These are phyloP conservation scores for Gavia stellata DNA, from an alignment of 2,113 vertebrate genomes.

Conservation along the genomic window DNA sequence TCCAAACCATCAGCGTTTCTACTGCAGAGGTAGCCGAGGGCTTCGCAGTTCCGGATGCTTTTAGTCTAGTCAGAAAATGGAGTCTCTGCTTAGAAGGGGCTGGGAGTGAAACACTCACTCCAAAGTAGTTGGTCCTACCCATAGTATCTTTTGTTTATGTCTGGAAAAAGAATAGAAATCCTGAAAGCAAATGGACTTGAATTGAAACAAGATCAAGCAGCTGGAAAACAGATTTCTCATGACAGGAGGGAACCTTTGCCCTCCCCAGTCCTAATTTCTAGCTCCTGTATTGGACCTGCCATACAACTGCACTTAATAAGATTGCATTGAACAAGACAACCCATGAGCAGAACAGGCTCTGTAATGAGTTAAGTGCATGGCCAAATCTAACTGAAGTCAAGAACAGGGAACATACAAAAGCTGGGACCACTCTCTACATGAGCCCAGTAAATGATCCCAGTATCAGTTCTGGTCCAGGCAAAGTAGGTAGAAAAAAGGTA, in stretches of 20 bases:
- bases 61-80: not conserved
- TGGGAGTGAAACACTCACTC: not conserved
- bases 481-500: not conserved
- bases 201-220: not conserved
- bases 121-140: not conserved
- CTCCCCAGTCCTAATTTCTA: not conserved
- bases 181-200: not conserved
- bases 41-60: not conserved
- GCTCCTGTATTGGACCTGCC: not conserved
- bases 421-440: not conserved
- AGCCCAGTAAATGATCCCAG: not conserved
- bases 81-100: not conserved
- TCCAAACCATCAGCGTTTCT: not conserved
- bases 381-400: not conserved
- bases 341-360: constrained; percentile 9
- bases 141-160: not conserved
- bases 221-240: not conserved
- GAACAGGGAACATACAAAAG: not conserved
- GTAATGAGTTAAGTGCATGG: not conserved
- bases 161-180: not conserved
- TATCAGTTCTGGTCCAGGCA: not conserved
- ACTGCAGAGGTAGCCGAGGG: fast-evolving
- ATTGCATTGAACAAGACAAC: not conserved
- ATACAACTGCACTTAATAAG: not conserved
- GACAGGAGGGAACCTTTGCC: not conserved